Evolutionary conservation across 2,888 invertebrate species (phyloP).

Genomic region (Drosophila tanythrix): DNA sequence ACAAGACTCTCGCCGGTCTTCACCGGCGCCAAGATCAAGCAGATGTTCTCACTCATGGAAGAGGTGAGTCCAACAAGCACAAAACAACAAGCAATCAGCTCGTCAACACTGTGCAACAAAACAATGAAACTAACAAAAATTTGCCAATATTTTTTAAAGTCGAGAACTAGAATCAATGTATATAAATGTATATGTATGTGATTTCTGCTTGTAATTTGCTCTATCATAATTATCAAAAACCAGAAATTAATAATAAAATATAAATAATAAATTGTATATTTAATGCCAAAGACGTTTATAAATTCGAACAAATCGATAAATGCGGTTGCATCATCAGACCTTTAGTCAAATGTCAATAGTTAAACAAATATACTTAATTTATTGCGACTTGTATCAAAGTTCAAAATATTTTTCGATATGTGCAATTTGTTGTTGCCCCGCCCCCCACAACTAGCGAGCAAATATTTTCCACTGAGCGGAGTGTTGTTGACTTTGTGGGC

Average conservation of each 20-base stretch:
- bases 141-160: no score
- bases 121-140: neutral
- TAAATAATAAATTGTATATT: neutral
- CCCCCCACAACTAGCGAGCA: neutral
- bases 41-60: conserved; percentile 84
- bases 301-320: neutral
- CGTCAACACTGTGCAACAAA: conserved; percentile 41
- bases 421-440: neutral
- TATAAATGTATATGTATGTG: neutral
- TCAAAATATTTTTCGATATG: neutral
- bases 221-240: neutral
- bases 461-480: neutral
- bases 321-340: neutral
- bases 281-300: neutral
- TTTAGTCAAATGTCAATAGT: neutral
- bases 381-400: neutral
- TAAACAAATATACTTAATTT: neutral
- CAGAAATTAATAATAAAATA: neutral
- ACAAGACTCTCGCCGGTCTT: conserved; percentile 85
- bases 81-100: neutral
- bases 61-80: conserved; percentile 68
- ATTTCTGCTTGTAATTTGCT: neutral
- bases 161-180: no score
- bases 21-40: conserved; percentile 84
- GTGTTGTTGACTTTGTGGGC: conserved; percentile 3